These are phyloP conservation scores for Chromis chromis DNA, from an alignment of 2,797 vertebrate genomes.

Conservation along the genomic window DNA sequence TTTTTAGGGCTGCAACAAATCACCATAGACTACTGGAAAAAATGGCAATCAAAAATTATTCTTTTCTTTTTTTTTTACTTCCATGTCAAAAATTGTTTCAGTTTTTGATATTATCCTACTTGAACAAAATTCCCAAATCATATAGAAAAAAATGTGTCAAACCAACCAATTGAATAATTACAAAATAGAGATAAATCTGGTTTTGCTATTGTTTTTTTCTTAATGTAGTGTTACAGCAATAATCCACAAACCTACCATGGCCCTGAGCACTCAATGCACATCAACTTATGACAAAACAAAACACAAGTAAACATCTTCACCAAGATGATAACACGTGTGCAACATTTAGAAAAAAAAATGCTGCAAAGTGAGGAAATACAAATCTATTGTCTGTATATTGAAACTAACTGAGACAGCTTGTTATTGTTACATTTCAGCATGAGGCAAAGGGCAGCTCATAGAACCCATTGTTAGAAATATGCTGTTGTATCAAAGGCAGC, in stretches of 20 bases:
- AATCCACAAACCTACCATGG: too few species aligned
- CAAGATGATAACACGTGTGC: neutral
- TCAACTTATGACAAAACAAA: neutral
- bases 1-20: too few species aligned
- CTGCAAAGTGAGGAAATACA: neutral
- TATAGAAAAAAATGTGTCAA: neutral
- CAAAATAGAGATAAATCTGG: too few species aligned
- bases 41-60: too few species aligned
- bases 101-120: neutral
- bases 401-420: neutral
- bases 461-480: constrained; percentile 14
- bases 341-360: neutral
- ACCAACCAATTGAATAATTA: neutral
- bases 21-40: neutral
- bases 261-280: neutral
- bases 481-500: constrained; percentile 9
- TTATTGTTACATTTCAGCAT: neutral
- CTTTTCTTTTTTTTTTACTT: neutral
- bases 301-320: neutral
- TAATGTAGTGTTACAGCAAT: too few species aligned
- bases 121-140: neutral
- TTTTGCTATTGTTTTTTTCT: too few species aligned
- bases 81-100: neutral
- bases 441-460: constrained; percentile 10
- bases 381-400: neutral